These are phyloP conservation scores for Charadrius vociferus DNA, from an alignment of 2,113 vertebrate species.

Conservation along the genomic window DNA sequence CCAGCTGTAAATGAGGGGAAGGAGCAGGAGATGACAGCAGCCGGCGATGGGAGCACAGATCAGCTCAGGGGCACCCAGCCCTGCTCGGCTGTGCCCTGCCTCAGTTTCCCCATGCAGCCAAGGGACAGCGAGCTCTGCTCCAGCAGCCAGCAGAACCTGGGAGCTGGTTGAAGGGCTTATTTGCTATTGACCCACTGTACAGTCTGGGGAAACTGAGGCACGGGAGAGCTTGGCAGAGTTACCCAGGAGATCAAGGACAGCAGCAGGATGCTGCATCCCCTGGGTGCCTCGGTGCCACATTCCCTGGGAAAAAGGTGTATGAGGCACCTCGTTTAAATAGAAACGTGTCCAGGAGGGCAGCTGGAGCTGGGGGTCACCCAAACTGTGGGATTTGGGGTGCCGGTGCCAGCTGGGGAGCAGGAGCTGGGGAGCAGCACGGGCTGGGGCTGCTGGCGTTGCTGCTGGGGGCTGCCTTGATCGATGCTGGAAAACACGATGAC, in stretches of 20 bases:
- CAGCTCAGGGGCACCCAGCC: background rate
- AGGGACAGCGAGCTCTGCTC: background rate
- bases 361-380: background rate
- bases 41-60: background rate
- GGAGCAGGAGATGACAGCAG: background rate
- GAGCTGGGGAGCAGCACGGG: background rate
- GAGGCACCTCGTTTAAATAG: background rate
- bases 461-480: background rate
- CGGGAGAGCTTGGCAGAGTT: background rate
- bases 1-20: background rate
- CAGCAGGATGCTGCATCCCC: background rate
- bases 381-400: background rate
- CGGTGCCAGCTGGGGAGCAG: background rate
- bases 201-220: background rate
- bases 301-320: background rate
- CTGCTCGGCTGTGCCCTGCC: background rate
- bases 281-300: background rate
- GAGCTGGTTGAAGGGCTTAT: background rate
- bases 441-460: background rate
- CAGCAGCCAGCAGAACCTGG: accelerated
- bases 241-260: background rate
- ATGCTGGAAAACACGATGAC: accelerated
- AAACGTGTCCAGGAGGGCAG: background rate
- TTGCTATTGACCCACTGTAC: background rate
- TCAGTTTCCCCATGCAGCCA: background rate